Evolutionary conservation across 2,888 invertebrate species (phyloP).

Genomic region (Noctua fimbriata): DNA sequence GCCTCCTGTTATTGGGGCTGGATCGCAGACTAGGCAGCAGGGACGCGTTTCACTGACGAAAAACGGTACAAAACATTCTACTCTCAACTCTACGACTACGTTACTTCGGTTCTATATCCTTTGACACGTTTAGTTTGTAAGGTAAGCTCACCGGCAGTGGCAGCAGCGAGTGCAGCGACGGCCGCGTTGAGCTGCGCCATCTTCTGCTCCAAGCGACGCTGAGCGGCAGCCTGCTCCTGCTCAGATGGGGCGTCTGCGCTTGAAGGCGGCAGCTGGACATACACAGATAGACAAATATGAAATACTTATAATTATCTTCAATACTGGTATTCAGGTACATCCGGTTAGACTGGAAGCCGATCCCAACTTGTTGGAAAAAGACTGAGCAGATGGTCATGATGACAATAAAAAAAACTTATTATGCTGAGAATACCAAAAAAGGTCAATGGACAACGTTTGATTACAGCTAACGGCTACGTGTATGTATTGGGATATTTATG

Average conservation of each 20-base stretch:
- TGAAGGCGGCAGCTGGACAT: slow-evolving; percentile 8
- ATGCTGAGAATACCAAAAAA: no score
- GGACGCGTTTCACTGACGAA: neutral
- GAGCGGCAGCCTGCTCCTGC: slow-evolving; percentile 64
- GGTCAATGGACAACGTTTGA: no score
- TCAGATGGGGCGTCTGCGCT: slow-evolving; percentile 44
- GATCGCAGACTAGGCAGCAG: no score
- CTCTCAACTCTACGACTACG: neutral
- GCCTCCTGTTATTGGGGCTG: no score
- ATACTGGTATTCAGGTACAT: neutral
- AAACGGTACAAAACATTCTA: neutral
- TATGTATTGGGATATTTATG: no score
- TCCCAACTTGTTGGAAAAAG: neutral
- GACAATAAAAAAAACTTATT: no score
- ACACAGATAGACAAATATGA: neutral
- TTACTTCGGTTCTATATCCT: no score
- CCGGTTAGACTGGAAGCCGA: neutral
- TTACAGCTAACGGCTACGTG: neutral
- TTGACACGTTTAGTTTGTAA: no score
- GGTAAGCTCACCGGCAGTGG: slow-evolving; percentile 70
- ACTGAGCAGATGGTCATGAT: neutral
- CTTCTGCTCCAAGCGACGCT: slow-evolving; percentile 69
- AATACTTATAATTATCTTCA: neutral
- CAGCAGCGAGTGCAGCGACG: slow-evolving; percentile 73
- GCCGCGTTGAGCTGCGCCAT: slow-evolving; percentile 79